Base-by-base conservation (phyloP, 1,140 invertebrate species). In the Penaeus japonicus region DNA sequence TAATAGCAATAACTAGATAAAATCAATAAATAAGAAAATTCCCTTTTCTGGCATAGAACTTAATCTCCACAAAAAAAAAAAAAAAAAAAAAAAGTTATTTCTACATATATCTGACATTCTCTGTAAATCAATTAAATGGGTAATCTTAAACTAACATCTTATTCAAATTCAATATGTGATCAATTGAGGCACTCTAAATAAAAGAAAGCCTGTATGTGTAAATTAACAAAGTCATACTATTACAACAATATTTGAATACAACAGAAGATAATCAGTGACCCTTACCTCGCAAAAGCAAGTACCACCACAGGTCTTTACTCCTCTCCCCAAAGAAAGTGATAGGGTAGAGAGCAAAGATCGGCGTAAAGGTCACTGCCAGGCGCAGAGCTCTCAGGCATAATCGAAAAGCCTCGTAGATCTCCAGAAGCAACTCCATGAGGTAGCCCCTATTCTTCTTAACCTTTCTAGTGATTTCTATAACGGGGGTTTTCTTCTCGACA, bases 281-380 rank as follows among this genome's bases (percentile, higher is more conserved):
- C 85, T 87, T 35, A 87, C 85, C 85, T 59, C 5, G 54, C 59
- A 87, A 73, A 7, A 87, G n/a, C 22, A 87, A 79, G 7, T 17
- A 39, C 85, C 85, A 87, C 85, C 85, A 87, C 12, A 57, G 12
- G 22, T 87, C 85, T 39, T 78, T 87, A 62, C 78, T 30, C 17
- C 35, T 57, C 15, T 75, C 79, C 20, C 85, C 85, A 17, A 87
- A 55, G 22, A 82, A 87, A n/a, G 85, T 87, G 12, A 82, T 32
- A 15, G 85, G 85, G 35, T 87, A 87, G 5, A 87, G 59, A 22
- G 57, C 54, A 22, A 87, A 17, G 57, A 87, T 75, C 24, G 85
- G 85, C 17, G 20, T 30, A 55, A 87, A 87, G 20, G 85, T 87
- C 1, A 53, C 5, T 17, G 57, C 30, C 59, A 87, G 62, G 0